phyloP scores from a whole-genome alignment of 2,888 invertebrate genomes.

The Drepana falcataria region DNA sequence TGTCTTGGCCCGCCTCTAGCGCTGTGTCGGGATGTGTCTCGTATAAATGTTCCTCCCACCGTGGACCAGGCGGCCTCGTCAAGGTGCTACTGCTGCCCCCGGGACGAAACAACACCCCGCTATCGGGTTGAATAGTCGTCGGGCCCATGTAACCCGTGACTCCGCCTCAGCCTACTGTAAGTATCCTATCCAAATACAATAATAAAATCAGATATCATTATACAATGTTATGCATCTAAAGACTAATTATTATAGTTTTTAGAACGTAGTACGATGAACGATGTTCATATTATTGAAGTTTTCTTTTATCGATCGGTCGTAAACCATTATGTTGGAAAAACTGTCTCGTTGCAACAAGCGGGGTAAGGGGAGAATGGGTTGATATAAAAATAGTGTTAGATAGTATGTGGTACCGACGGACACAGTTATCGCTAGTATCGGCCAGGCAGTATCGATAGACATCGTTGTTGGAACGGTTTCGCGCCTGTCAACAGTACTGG shows the following conservation, averaged over 20 bases:
- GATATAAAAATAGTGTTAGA: not conserved
- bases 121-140: conserved; percentile 42
- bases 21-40: conserved; percentile 52
- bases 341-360: conserved; percentile 10
- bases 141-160: conserved; percentile 59
- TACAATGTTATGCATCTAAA: not conserved
- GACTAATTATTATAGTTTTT: conserved; percentile 6
- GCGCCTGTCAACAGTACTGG: conserved; percentile 36
- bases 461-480: conserved; percentile 21
- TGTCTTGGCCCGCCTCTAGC: conserved; percentile 49
- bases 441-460: conserved; percentile 2
- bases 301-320: conserved; percentile 58
- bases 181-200: conserved; percentile 26
- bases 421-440: not conserved
- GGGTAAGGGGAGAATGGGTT: not conserved
- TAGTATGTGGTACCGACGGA: not conserved
- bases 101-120: conserved; percentile 36
- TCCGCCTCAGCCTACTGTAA: conserved; percentile 46
- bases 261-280: not conserved
- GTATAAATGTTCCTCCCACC: conserved; percentile 75
- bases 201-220: too few relatives aligned
- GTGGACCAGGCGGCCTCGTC: conserved; percentile 52
- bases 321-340: conserved; percentile 41
- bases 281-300: conserved; percentile 26
- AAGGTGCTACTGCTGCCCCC: conserved; percentile 48